phyloP scores from a whole-genome alignment of 2,797 vertebrate genomes.

The Allobates femoralis region DNA sequence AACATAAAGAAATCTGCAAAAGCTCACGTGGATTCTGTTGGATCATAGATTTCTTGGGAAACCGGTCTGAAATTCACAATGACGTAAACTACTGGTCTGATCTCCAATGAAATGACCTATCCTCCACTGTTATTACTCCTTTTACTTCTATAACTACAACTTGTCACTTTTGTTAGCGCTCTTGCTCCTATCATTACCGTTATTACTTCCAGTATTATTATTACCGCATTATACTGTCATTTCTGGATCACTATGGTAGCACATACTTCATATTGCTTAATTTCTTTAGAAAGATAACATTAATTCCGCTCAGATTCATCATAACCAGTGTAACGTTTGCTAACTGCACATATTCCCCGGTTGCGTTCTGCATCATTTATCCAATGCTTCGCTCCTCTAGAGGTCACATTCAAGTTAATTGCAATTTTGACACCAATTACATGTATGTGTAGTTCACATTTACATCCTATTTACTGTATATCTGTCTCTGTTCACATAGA shows the following conservation, averaged over 20 bases:
- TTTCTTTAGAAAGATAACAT: background rate
- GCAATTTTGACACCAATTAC: slow-evolving; percentile 61
- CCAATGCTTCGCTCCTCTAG: slow-evolving; percentile 15
- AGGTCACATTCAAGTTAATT: slow-evolving; percentile 62
- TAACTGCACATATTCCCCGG: slow-evolving; percentile 5
- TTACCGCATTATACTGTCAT: background rate
- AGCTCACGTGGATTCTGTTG: too few relatives aligned
- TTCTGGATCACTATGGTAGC: background rate
- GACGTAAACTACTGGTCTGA: too few relatives aligned
- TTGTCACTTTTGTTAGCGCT: too few relatives aligned
- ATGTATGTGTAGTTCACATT: slow-evolving; percentile 48
- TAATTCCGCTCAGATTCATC: background rate
- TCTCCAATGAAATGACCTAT: too few relatives aligned
- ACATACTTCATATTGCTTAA: background rate
- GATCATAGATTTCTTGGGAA: too few relatives aligned
- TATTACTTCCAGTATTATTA: too few relatives aligned
- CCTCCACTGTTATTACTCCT: too few relatives aligned
- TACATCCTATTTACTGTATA: background rate
- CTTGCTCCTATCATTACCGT: too few relatives aligned
- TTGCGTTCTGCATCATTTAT: slow-evolving; percentile 44
- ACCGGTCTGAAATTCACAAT: too few relatives aligned
- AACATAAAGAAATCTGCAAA: too few relatives aligned
- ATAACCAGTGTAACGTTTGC: slow-evolving; percentile 9
- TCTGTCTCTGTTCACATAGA: background rate
- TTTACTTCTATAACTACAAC: too few relatives aligned